phyloP scores from a whole-genome alignment of 2,113 vertebrate species.

The Myrmophylax atrothorax region DNA sequence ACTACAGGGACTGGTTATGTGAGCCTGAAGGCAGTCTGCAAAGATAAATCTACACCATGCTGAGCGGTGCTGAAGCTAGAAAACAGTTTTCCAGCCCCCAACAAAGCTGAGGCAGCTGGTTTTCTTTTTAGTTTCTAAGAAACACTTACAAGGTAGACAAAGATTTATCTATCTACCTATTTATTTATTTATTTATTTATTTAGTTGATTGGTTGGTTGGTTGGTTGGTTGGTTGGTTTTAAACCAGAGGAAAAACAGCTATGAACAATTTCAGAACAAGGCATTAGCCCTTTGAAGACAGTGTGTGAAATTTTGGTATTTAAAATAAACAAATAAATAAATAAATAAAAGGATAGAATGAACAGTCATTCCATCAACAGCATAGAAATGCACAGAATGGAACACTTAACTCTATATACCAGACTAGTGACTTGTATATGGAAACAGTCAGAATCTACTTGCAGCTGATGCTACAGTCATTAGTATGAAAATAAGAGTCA shows the following conservation, averaged over 20 bases:
- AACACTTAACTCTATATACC: not conserved
- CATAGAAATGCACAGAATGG: not conserved
- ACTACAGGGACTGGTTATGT: not conserved
- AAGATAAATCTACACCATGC: not conserved
- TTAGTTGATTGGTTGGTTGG: not conserved
- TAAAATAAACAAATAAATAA: not conserved
- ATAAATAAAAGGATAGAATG: not conserved
- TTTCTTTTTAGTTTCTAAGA: not conserved
- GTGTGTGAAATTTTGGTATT: not conserved
- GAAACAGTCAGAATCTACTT: not conserved
- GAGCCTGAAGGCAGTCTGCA: not conserved
- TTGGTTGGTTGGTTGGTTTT: not conserved
- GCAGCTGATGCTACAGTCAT: not conserved
- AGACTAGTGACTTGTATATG: not conserved
- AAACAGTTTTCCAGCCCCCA: not conserved
- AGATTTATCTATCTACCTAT: too few species aligned
- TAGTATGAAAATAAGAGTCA: not conserved
- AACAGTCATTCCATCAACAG: not conserved
- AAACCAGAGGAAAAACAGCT: not conserved
- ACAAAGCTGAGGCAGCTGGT: not conserved
- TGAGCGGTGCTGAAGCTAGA: not conserved
- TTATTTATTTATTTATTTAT: too few species aligned
- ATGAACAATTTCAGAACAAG: not conserved
- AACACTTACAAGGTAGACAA: not conserved
- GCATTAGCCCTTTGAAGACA: not conserved